These are phyloP conservation scores for Henricia sp. DNA, from an alignment of 53 echinoderm and acorn worm genomes.

Conservation along the genomic window DNA sequence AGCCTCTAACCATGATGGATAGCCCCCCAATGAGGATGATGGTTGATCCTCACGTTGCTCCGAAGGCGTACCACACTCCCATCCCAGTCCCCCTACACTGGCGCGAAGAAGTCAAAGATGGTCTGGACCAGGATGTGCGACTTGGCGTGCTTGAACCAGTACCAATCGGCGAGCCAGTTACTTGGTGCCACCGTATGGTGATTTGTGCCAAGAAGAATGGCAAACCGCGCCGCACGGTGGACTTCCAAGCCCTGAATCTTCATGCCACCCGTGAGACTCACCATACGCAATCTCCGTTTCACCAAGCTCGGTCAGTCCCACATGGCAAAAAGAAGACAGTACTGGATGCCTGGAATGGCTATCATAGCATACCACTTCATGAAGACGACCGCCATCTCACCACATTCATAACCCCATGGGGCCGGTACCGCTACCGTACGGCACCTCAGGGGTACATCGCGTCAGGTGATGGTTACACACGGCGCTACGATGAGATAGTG, in stretches of 20 bases:
- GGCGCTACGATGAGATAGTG: conserved; percentile 34
- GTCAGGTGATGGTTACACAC: conserved; percentile 39
- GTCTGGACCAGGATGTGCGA: conserved; percentile 74
- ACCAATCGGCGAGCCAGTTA: conserved; percentile 56
- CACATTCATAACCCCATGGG: conserved; percentile 62
- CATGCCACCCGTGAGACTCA: conserved; percentile 60
- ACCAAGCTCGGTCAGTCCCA: conserved; percentile 49
- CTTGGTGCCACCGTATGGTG: conserved; percentile 76
- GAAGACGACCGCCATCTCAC: conserved; percentile 53
- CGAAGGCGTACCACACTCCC: conserved; percentile 74
- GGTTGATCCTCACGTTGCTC: conserved; percentile 61
- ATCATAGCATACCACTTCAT: conserved; percentile 65
- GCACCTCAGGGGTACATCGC: conserved; percentile 66
- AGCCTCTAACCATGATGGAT: conserved; percentile 72
- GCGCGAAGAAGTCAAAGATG: conserved; percentile 71
- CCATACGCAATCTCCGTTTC: conserved; percentile 71
- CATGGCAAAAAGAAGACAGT: conserved; percentile 44
- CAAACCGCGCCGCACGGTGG: conserved; percentile 64
- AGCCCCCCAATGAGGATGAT: conserved; percentile 60
- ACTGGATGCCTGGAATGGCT: conserved; percentile 65
- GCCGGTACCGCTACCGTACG: conserved; percentile 43
- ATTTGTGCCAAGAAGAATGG: conserved; percentile 57
- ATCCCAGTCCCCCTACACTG: conserved; percentile 75
- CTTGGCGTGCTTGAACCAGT: conserved; percentile 73
- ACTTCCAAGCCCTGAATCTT: conserved; percentile 60